These are phyloP conservation scores for Brachypteracias leptosomus DNA, from an alignment of 2,113 vertebrate species.

Conservation along the genomic window DNA sequence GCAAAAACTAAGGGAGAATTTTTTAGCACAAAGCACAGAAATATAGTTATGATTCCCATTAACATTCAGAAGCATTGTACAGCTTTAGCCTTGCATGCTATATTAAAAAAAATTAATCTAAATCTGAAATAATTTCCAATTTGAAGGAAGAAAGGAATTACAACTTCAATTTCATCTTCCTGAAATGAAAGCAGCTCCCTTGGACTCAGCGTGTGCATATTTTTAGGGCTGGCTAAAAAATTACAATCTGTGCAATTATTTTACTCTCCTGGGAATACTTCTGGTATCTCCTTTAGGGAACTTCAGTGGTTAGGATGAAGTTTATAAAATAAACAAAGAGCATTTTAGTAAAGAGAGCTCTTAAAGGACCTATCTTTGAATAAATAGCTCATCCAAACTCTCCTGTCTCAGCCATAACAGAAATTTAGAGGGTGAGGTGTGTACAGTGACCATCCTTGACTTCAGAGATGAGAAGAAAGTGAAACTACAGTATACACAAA, in stretches of 20 bases:
- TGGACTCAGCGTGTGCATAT: background rate
- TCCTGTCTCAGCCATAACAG: background rate
- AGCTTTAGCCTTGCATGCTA: background rate
- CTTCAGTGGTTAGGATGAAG: background rate
- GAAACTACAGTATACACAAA: background rate
- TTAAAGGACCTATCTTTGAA: background rate
- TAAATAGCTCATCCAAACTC: background rate
- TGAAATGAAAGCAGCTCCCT: conserved; percentile 17
- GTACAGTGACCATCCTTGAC: background rate
- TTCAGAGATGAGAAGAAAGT: background rate
- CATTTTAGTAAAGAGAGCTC: conserved; percentile 5
- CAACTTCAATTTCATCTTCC: conserved; percentile 38
- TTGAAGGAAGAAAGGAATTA: conserved; percentile 5
- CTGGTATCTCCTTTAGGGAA: background rate
- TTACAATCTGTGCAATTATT: background rate
- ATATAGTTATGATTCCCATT: background rate
- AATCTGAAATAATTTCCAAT: conserved; percentile 9
- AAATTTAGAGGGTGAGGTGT: background rate
- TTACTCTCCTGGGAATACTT: conserved; percentile 1
- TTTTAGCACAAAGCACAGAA: background rate
- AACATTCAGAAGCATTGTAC: background rate
- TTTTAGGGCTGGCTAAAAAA: conserved; percentile 19
- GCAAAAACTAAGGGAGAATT: background rate
- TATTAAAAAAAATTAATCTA: background rate
- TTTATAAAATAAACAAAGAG: conserved; percentile 39